Base-by-base conservation (phyloP, 2,888 invertebrate genomes). In the Yponomeuta malinellus region DNA sequence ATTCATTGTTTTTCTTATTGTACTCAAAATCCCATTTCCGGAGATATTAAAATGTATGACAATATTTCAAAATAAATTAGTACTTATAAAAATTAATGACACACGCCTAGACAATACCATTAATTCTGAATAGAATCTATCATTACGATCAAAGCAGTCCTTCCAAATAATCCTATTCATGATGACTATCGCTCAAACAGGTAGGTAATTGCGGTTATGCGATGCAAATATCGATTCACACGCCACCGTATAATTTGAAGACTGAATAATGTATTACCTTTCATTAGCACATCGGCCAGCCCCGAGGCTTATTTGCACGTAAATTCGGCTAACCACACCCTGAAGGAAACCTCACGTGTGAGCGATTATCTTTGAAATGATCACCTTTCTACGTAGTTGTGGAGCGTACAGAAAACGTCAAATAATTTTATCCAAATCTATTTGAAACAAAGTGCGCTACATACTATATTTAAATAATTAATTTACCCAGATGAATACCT, bases 211-310 rank as follows among this genome's bases (percentile, higher is more conserved):
- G 86, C 83, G 88, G 88, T 86, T 84, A 85, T 89, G 86, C 83
- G 88, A 89, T 89, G 89, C 89, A 89, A 89, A 89, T 91, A 90
- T 91, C 90, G 90, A 92, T 92, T 90, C 89, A 90, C 90, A 90
- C 89, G 87, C 86, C 86, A 85, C 89, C 89, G 92, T 90, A 90
- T 91, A 91, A 90, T 91, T 90, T 90, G 89, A 86, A 83, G 89
- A 85, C 86, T 92, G 91, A 92, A 92, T 92, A 90, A 92, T 91
- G 91, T 91, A 91, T 91, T 86, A 87, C 88, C 88, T 89, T 91
- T 91, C 91, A 92, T 92, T 92, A 91, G 90, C 90, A 90, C 90
- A 90, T 89, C 87, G 88, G 88, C 84, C 87, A 87, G 87, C 85
- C 85, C 87, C 83, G 84, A 81, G 87, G 85, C 86, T 87, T 90